phyloP scores from a whole-genome alignment of 2,888 invertebrate species.

The Oscheius myriophilus region DNA sequence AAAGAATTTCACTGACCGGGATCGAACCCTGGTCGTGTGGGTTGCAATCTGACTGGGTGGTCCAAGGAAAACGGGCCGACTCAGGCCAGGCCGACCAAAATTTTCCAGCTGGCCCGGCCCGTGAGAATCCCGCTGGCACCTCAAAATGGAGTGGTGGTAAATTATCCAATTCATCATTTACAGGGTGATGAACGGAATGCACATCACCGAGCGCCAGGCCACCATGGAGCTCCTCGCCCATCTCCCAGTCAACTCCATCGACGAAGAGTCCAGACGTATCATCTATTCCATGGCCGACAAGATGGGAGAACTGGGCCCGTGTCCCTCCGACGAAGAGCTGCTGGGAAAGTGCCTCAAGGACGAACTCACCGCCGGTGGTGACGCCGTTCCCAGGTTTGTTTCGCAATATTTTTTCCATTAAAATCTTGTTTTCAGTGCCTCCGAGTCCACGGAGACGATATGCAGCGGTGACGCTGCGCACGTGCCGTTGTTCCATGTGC shows the following conservation, averaged over 20 bases:
- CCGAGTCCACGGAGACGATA: not conserved
- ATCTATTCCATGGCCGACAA: constrained; percentile 8
- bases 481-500: no score
- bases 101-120: no score
- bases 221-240: constrained; percentile 8
- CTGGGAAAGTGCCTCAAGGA: not conserved
- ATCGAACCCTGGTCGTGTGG: no score
- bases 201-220: constrained; percentile 14
- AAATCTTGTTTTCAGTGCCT: constrained; percentile 4
- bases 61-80: no score
- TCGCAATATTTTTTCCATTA: not conserved
- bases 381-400: not conserved
- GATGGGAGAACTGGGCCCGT: not conserved
- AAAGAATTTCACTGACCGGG: no score
- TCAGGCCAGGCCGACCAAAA: no score
- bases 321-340: not conserved
- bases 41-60: no score
- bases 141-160: no score
- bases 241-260: not conserved
- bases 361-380: no score
- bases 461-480: not conserved
- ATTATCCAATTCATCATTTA: not conserved
- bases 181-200: constrained; percentile 25
- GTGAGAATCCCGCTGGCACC: no score
- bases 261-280: constrained; percentile 11